A percentile compares a stretch with the other conserved stretches of the same genome.
These are phyloP conservation scores for Ctenopoma multispine DNA, from an alignment of 2,797 vertebrate species.

Conservation along the genomic window DNA sequence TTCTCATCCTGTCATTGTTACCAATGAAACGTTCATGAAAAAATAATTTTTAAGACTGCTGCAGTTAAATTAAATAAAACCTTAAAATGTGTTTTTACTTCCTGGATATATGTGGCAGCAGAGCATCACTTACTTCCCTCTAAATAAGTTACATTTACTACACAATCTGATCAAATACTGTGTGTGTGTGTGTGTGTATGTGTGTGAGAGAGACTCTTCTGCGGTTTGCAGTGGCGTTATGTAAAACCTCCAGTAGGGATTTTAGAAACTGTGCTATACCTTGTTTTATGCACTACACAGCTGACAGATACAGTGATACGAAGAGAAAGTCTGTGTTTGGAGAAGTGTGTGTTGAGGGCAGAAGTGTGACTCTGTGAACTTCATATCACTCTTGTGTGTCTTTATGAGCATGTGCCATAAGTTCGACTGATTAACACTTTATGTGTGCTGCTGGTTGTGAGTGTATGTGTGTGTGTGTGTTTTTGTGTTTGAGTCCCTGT, in stretches of 20 bases:
- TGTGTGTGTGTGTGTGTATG: slow-evolving; percentile 11
- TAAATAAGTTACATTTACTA: slow-evolving; percentile 7
- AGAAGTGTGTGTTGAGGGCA: slow-evolving; percentile 2
- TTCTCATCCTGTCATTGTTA: too few species aligned
- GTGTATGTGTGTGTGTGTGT: neutral
- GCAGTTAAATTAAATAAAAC: slow-evolving; percentile 13
- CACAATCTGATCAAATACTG: slow-evolving; percentile 2
- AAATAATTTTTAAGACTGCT: neutral
- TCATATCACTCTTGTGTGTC: neutral
- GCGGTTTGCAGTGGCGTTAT: slow-evolving; percentile 51
- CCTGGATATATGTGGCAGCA: slow-evolving; percentile 28
- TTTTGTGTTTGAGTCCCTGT: neutral
- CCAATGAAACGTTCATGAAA: too few species aligned
- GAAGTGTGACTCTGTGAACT: neutral
- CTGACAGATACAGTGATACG: slow-evolving; percentile 51
- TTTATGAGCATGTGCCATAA: neutral
- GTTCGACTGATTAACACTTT: slow-evolving; percentile 2
- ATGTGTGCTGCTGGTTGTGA: slow-evolving; percentile 11
- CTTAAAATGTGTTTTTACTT: slow-evolving; percentile 3
- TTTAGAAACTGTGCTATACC: slow-evolving; percentile 43
- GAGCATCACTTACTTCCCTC: slow-evolving; percentile 3
- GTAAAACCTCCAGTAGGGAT: slow-evolving; percentile 55
- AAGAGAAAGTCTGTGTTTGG: slow-evolving; percentile 30
- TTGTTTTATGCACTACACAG: slow-evolving; percentile 41
- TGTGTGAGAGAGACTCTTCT: slow-evolving; percentile 10